These are phyloP conservation scores for Rhorus exstirpatorius DNA, from an alignment of 2,888 invertebrate species.

Conservation along the genomic window DNA sequence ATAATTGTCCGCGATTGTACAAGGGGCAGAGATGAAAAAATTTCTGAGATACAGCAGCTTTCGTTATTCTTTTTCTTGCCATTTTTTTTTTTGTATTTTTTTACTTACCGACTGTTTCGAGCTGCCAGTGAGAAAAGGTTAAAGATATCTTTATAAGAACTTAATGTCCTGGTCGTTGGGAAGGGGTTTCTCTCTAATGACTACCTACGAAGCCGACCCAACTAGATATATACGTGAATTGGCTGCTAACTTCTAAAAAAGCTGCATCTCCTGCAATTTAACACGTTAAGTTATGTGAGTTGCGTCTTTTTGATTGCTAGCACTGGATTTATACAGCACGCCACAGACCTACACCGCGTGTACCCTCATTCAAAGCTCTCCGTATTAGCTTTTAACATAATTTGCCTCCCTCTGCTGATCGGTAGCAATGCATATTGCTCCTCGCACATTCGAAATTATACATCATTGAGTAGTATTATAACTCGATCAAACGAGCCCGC, in stretches of 20 bases:
- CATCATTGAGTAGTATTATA: constrained; percentile 11
- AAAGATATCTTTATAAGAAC: constrained; percentile 82
- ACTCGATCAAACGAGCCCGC: no score
- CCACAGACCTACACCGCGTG: background rate
- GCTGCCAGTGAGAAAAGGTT: constrained; percentile 75
- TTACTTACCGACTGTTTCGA: constrained; percentile 35
- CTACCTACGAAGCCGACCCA: constrained; percentile 76
- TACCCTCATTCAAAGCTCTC: background rate
- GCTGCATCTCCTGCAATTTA: constrained; percentile 13
- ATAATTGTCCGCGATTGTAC: constrained; percentile 40
- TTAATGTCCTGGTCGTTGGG: constrained; percentile 80
- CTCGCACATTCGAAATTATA: constrained; percentile 26
- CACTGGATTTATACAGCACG: background rate
- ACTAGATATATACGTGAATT: constrained; percentile 49
- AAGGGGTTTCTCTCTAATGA: constrained; percentile 77
- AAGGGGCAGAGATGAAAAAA: constrained; percentile 17
- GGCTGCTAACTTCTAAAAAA: constrained; percentile 33
- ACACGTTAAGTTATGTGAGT: background rate
- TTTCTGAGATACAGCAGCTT: constrained; percentile 27
- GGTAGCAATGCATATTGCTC: constrained; percentile 22
- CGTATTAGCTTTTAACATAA: background rate
- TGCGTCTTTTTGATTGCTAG: background rate
- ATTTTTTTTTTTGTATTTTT: constrained; percentile 31
- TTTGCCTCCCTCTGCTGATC: background rate
- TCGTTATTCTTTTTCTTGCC: constrained; percentile 28